Conservation (phyloP, 2,888 invertebrate genomes). For the Ctena decussata region DNA sequence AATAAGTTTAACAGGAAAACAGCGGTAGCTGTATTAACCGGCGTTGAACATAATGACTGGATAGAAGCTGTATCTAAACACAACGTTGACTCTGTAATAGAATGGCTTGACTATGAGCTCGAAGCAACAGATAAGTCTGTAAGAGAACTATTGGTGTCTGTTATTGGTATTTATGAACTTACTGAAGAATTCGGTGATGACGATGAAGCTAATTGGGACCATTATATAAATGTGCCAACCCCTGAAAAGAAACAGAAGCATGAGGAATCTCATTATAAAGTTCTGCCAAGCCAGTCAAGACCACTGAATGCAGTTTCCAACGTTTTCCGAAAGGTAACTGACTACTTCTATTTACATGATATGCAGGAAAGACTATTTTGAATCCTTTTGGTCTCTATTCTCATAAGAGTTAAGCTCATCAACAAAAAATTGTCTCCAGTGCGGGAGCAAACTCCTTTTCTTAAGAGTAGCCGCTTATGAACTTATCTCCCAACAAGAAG, state of each 20-base stretch:
- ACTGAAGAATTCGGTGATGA: background rate
- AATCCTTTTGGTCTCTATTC: too few species aligned
- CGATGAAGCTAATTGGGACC: background rate
- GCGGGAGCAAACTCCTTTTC: too few species aligned
- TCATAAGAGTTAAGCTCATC: too few species aligned
- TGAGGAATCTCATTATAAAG: background rate
- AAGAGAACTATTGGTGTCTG: conserved; percentile 38
- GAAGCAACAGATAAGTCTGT: conserved; percentile 43
- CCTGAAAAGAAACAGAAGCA: background rate
- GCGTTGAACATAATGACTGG: conserved; percentile 38
- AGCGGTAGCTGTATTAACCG: conserved; percentile 45
- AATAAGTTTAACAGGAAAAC: conserved; percentile 22
- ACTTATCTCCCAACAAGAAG: too few species aligned
- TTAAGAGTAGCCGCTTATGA: too few species aligned
- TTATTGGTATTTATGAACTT: conserved; percentile 44
- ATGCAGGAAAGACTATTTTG: too few species aligned
- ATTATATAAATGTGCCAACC: background rate
- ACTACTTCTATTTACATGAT: too few species aligned
- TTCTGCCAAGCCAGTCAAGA: background rate
- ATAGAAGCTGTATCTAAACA: conserved; percentile 3
- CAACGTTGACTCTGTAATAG: conserved; percentile 24
- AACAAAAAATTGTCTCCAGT: too few species aligned
- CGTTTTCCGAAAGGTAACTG: conserved; percentile 1
- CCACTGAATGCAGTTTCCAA: background rate
- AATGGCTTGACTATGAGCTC: conserved; percentile 31